Evolutionary conservation across 2,797 vertebrate species (phyloP), one percentile per base, ranked within the genome.

Genomic region (Hippopotamyrus pictus): DNA sequence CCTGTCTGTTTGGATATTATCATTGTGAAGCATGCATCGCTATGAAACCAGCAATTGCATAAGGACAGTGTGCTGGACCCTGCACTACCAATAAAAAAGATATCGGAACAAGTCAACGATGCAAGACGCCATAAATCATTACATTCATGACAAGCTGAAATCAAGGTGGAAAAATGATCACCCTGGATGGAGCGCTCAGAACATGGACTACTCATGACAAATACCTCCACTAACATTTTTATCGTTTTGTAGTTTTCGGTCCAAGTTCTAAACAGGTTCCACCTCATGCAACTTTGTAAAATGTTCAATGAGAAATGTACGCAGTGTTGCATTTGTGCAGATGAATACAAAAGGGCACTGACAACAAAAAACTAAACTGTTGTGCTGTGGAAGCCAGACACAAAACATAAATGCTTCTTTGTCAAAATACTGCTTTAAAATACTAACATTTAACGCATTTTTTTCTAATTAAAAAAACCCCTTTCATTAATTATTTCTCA

Each of bases 1-100:
- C 93, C 91, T 91, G 90, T 92, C 93, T 89, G 59, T 91, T 91
- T 90, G 92, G 90, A 88, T 91, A 89, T 90, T 89, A 92, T 93
- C 44, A 76, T 54, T 50, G 88, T 54, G 57, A 87, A 90, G 85
- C 29, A 89, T n/a, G 85, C 33, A 86, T 51, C 11, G 22, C 82
- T 86, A 33, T 33, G 41, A 50, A 69, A 50, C 89, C 57, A 89
- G 44, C 22, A 82, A n/a, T 89, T 73, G 83, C 19, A 41, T 82
- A 85, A 59, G 90, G 92, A 93, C 91, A 89, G 88, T 50, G 91
- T 88, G 37, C 57, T 88, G 7, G 41, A 19, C 37, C 22, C 57
- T 65, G 87, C 57, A 88, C 57, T 85, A 48, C 22, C 82, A 85
- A 48, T 85, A 48, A 48, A 85, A 25, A 51, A 51, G n/a, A 12